Percentiles rank a stretch among this genome's conserved stretches.
These are phyloP conservation scores for Crotalus tigris DNA, from an alignment of 2,113 vertebrate genomes.

Conservation along the genomic window DNA sequence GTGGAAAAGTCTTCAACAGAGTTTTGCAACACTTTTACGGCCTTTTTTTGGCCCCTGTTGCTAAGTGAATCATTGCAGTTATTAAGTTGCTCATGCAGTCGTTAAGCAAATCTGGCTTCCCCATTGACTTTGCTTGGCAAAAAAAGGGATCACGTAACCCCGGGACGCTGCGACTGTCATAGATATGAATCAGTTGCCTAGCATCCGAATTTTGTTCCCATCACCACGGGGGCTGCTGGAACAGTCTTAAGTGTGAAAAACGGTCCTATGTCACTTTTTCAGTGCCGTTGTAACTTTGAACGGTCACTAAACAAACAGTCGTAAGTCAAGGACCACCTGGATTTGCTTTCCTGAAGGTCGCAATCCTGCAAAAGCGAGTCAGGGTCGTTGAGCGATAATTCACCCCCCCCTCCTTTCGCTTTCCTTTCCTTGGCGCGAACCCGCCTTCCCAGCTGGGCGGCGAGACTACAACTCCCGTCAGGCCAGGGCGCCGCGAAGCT, in stretches of 20 bases:
- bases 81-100: too few species aligned
- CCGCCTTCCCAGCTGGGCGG: rapidly evolving
- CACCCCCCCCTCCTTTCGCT: not conserved
- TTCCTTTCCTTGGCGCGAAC: not conserved
- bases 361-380: not conserved
- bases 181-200: too few species aligned
- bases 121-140: too few species aligned
- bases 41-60: too few species aligned
- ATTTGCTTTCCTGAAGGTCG: not conserved
- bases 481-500: not conserved
- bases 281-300: not conserved
- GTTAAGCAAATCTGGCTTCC: too few species aligned
- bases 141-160: too few species aligned
- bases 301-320: not conserved
- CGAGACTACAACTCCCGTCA: conserved; percentile 10
- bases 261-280: too few species aligned
- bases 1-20: too few species aligned
- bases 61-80: too few species aligned
- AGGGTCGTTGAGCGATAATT: not conserved
- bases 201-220: not conserved
- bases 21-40: too few species aligned
- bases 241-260: too few species aligned
- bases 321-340: not conserved
- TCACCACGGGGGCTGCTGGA: not conserved
- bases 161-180: too few species aligned